Evolutionary conservation across 2,888 invertebrate genomes (phyloP).

Genomic region (Orthonevra nobilis): DNA sequence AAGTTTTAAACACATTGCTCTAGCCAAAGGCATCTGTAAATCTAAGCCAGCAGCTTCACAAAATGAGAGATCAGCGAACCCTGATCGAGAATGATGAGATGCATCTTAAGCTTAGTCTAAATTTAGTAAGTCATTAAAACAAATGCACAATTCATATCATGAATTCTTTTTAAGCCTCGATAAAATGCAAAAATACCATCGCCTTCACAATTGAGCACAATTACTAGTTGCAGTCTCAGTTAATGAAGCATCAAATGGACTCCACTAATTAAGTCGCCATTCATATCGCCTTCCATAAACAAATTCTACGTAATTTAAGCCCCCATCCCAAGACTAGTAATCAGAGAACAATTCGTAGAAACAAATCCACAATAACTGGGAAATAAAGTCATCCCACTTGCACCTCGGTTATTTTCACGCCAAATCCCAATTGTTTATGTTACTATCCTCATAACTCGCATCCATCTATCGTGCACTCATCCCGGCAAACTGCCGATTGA

Average conservation of each 20-base stretch:
- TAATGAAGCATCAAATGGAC: background rate
- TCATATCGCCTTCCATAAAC: constrained; percentile 24
- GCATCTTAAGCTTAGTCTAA: too few species aligned
- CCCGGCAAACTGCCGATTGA: constrained; percentile 55
- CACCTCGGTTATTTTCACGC: constrained; percentile 57
- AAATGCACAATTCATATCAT: too few species aligned
- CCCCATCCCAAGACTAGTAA: constrained; percentile 13
- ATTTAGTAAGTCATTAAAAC: too few species aligned
- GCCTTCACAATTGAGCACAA: too few species aligned
- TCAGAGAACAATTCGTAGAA: too few species aligned
- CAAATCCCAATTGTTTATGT: constrained; percentile 45
- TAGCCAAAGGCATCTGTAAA: too few species aligned
- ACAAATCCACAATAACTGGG: background rate
- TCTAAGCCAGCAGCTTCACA: too few species aligned
- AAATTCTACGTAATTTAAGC: background rate
- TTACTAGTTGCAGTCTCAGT: background rate
- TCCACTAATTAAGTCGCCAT: constrained; percentile 31
- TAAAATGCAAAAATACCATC: too few species aligned
- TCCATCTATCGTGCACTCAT: constrained; percentile 8
- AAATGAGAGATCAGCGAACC: too few species aligned
- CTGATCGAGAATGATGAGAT: too few species aligned
- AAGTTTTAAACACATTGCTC: too few species aligned
- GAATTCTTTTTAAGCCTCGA: too few species aligned
- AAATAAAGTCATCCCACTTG: constrained; percentile 59
- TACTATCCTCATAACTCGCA: constrained; percentile 1